phyloP scores from a whole-genome alignment of 35 echinoderm and acorn worm genomes.

The Acanthaster planci region DNA sequence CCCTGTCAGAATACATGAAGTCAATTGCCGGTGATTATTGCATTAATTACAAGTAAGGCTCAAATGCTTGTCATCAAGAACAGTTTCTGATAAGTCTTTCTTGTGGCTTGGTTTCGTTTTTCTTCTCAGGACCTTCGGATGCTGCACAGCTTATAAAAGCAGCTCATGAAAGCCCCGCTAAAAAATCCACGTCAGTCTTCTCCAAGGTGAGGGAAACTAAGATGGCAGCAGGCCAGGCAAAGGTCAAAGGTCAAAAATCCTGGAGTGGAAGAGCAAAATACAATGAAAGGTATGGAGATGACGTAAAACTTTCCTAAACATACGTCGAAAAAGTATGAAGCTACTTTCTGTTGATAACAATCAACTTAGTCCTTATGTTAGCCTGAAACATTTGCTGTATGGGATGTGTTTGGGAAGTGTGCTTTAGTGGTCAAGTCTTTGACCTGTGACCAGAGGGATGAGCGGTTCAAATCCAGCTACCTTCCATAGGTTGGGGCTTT shows the following conservation, averaged over 20 bases:
- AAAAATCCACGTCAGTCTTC: slow-evolving; percentile 52
- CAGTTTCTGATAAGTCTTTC: not conserved
- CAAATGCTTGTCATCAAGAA: not conserved
- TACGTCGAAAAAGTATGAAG: no score
- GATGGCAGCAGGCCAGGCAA: slow-evolving; percentile 23
- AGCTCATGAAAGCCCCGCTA: slow-evolving; percentile 41
- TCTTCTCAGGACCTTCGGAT: slow-evolving; percentile 30
- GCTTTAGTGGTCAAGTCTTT: no score
- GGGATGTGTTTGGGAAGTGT: no score
- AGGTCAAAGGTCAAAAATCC: not conserved
- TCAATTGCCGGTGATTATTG: not conserved
- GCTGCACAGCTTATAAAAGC: slow-evolving; percentile 34
- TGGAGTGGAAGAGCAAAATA: not conserved
- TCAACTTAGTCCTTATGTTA: no score
- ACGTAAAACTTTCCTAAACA: no score
- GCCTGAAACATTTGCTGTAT: no score
- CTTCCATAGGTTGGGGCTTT: no score
- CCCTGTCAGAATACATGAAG: not conserved
- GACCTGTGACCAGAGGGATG: no score
- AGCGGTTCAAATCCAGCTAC: no score
- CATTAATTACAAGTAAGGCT: not conserved
- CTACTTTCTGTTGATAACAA: no score
- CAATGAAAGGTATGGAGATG: slow-evolving; percentile 28
- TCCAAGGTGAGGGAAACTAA: slow-evolving; percentile 40
- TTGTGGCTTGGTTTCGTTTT: not conserved